phyloP scores from a whole-genome alignment of 1,140 invertebrate genomes.

The Metaphire vulgaris region DNA sequence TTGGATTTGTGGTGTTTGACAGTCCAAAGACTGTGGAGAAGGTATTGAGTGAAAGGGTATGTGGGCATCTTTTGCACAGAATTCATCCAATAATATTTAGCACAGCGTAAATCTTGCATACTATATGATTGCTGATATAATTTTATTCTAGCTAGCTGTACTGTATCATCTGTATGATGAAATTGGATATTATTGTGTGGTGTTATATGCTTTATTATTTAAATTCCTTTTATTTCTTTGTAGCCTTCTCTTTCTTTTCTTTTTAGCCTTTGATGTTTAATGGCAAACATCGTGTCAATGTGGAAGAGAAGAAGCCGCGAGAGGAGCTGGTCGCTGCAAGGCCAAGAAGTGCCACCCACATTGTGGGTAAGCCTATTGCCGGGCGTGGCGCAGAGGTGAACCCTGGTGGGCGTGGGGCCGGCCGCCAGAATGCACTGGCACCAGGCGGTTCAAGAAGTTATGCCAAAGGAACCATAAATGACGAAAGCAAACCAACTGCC shows the following conservation, averaged over 20 bases:
- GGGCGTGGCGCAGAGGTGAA: conserved; percentile 29
- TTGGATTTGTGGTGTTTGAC: conserved; percentile 90
- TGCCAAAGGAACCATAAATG: background rate
- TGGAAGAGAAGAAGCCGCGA: conserved; percentile 74
- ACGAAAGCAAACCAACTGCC: background rate
- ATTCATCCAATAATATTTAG: too few species aligned
- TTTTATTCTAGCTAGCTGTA: too few species aligned
- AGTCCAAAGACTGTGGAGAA: conserved; percentile 55
- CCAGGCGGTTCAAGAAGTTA: background rate
- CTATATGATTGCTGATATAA: too few species aligned
- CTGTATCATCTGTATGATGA: too few species aligned
- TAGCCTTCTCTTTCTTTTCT: too few species aligned
- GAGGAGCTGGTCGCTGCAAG: conserved; percentile 57
- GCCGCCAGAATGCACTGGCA: background rate
- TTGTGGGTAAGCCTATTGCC: background rate
- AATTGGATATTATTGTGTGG: too few species aligned
- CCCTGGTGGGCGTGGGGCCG: conserved; percentile 32
- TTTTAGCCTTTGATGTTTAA: conserved; percentile 71
- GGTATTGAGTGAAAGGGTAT: conserved; percentile 50
- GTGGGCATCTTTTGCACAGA: too few species aligned
- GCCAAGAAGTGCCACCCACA: conserved; percentile 46
- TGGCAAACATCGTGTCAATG: conserved; percentile 71
- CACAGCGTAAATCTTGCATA: too few species aligned
- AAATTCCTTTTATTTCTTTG: too few species aligned
- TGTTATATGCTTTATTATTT: background rate